These are phyloP conservation scores for Steatocranus sp. DNA, from an alignment of 2,797 vertebrate species.

Conservation along the genomic window DNA sequence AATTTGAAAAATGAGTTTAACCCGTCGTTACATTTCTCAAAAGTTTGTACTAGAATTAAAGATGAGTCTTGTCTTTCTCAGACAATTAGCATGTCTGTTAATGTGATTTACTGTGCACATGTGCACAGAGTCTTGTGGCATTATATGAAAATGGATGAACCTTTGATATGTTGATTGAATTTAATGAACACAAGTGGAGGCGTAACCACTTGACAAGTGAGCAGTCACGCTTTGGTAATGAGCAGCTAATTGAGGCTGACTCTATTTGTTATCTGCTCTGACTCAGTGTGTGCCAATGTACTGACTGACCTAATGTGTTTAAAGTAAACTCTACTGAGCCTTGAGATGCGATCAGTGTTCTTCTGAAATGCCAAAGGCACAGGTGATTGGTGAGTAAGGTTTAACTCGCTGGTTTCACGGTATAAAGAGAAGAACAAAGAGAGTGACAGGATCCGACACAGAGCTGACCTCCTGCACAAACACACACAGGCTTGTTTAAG, in stretches of 20 bases:
- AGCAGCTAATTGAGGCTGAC: slow-evolving; percentile 28
- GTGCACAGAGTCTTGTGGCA: not conserved
- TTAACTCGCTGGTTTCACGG: not conserved
- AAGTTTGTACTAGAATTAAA: not conserved
- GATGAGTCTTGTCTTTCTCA: rapidly evolving
- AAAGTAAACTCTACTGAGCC: slow-evolving; percentile 1
- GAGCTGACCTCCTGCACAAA: not conserved
- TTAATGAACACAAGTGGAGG: slow-evolving; percentile 37
- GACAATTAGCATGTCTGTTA: not conserved
- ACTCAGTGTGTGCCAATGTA: not conserved
- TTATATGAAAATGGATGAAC: not conserved
- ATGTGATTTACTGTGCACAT: not conserved
- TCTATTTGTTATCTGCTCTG: not conserved
- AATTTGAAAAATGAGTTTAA: not conserved
- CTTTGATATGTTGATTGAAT: slow-evolving; percentile 44
- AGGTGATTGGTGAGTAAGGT: slow-evolving; percentile 3
- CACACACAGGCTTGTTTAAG: slow-evolving; percentile 5
- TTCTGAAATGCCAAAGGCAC: not conserved
- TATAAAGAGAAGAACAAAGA: slow-evolving; percentile 5
- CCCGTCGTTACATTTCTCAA: too few species aligned
- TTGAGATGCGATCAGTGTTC: not conserved
- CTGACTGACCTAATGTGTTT: slow-evolving; percentile 37
- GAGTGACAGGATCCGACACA: not conserved
- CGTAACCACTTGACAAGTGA: slow-evolving; percentile 14
- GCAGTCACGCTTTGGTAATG: slow-evolving; percentile 3